These are phyloP conservation scores for Amitus sp. DNA, from an alignment of 2,888 invertebrate genomes.

Conservation along the genomic window DNA sequence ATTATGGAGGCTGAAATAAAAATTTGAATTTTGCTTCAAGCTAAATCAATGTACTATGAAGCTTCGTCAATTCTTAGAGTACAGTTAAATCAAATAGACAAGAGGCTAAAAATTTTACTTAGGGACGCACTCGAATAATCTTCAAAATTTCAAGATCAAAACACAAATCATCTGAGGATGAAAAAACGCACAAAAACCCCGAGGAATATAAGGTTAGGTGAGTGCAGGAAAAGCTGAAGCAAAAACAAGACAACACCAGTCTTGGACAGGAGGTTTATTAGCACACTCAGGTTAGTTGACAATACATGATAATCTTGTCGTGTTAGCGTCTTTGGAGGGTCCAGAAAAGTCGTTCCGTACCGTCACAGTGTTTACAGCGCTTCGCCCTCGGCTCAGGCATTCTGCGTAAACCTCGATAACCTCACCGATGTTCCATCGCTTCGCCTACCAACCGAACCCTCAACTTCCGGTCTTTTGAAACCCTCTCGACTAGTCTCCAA, in stretches of 20 bases:
- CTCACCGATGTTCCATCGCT: slow-evolving; percentile 65
- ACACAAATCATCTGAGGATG: too few species aligned
- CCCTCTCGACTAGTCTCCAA: too few species aligned
- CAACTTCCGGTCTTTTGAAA: neutral
- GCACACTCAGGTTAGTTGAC: neutral
- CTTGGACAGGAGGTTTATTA: neutral
- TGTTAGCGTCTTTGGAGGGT: neutral
- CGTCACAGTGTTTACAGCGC: slow-evolving; percentile 94
- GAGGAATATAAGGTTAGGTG: too few species aligned
- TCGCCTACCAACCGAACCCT: slow-evolving; percentile 40
- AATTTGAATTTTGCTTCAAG: slow-evolving; percentile 1
- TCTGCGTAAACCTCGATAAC: slow-evolving; percentile 64
- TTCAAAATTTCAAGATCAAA: too few species aligned
- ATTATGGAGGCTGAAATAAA: too few species aligned
- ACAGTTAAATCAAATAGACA: too few species aligned
- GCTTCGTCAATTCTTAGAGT: too few species aligned
- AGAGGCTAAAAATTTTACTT: too few species aligned
- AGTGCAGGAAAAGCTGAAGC: neutral
- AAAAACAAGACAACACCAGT: neutral
- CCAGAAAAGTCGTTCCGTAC: slow-evolving; percentile 66
- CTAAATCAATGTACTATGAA: too few species aligned
- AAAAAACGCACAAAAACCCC: too few species aligned
- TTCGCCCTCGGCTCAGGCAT: slow-evolving; percentile 84
- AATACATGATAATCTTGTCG: neutral
- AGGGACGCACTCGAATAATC: too few species aligned